phyloP scores from a whole-genome alignment of 2,888 invertebrate genomes.

The Mythimna lalbum region DNA sequence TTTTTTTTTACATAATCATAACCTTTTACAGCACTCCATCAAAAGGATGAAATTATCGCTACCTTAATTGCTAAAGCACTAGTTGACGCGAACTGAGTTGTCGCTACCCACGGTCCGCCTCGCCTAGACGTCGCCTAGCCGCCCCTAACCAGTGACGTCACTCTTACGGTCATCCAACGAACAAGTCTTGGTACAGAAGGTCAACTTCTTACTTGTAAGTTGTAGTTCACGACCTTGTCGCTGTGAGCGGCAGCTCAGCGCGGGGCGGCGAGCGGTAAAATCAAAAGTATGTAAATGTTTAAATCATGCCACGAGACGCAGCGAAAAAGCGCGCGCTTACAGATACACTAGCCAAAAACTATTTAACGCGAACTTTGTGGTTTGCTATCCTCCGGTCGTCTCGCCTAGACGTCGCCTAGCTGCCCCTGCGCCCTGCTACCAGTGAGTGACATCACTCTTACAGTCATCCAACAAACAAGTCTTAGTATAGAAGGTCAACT shows the following conservation, averaged over 20 bases:
- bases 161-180: not conserved
- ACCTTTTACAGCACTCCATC: not conserved
- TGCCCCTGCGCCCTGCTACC: no score
- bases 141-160: not conserved
- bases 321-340: no score
- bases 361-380: not conserved
- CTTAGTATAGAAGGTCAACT: not conserved
- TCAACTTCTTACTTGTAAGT: no score
- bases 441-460: not conserved
- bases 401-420: not conserved
- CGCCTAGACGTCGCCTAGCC: not conserved
- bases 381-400: not conserved
- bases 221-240: no score
- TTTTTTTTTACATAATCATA: no score
- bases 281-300: no score
- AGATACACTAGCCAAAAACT: no score
- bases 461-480: not conserved
- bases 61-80: not conserved
- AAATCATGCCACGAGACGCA: no score
- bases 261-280: no score
- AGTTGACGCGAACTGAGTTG: not conserved
- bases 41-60: not conserved
- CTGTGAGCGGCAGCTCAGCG: no score
- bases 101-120: not conserved
- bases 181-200: not conserved